A percentile compares a stretch with the other conserved stretches of the same genome.
These are phyloP conservation scores for Oncorhynchus gorbuscha DNA, from an alignment of 2,113 vertebrate species.

Conservation along the genomic window DNA sequence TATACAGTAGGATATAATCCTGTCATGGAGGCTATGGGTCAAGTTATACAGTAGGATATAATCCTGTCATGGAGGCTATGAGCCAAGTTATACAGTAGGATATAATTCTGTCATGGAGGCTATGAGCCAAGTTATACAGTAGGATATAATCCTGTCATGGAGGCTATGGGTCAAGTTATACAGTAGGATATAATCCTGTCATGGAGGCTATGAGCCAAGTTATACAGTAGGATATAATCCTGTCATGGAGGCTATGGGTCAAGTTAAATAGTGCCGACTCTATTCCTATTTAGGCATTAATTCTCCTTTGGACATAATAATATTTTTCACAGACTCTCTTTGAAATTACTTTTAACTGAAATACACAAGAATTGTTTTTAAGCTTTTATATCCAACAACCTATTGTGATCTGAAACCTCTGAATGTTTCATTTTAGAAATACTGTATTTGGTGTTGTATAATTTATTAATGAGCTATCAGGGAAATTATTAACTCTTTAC, in stretches of 20 bases:
- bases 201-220: too few relatives aligned
- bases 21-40: too few relatives aligned
- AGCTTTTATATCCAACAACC: slow-evolving; percentile 11
- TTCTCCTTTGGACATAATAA: background rate
- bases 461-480: slow-evolving; percentile 28
- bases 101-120: too few relatives aligned
- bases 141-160: too few relatives aligned
- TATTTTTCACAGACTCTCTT: background rate
- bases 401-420: slow-evolving; percentile 14
- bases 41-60: too few relatives aligned
- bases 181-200: too few relatives aligned
- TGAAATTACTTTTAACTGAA: background rate
- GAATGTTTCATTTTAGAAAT: slow-evolving; percentile 34
- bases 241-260: background rate
- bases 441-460: slow-evolving; percentile 19
- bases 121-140: too few relatives aligned
- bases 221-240: background rate
- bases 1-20: too few relatives aligned
- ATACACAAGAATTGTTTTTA: background rate
- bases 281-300: background rate
- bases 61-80: too few relatives aligned
- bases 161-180: too few relatives aligned
- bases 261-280: background rate
- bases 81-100: too few relatives aligned
- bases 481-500: slow-evolving; percentile 24